Evolutionary conservation across 2,888 invertebrate species (phyloP), one percentile per base, ranked within the genome.

Genomic region (Cephalotes varians): DNA sequence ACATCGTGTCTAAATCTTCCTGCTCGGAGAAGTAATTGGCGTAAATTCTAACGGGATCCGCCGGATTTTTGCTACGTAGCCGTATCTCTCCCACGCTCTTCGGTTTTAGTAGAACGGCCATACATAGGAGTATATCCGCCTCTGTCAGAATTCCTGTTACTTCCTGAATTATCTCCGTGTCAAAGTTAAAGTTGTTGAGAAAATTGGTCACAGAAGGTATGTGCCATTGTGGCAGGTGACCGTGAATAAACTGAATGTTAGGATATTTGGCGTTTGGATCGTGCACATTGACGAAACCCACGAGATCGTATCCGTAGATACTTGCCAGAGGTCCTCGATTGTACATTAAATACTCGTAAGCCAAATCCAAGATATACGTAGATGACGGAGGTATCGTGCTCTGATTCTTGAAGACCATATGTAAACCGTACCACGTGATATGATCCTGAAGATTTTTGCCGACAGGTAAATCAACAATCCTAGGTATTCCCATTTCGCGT

Each of bases 361-460:
- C 79, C 0, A 81, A 84, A 64, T 94, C 93, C 0, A 93, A 21
- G 0, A 88, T 18, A 21, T 71, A 80, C 0, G 76, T 83, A 0
- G 86, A 67, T 0, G 85, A 6, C 0, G 81, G 71, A 0, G 83
- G 83, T 7, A 0, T 5, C 0, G 10, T 15, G 0, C 81, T 84
- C 4, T 80, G 56, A 58, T 93, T 93, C 0, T 74, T 21, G 37
- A 82, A 92, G 0, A 69, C 65, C 15, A 91, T 6, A 0, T 86
- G 64, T 0, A 91, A 12, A 1, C 93, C 93, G n/a, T n/a, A 1
- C 92, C 93, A 93, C 0, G 94, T 88, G 0, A 95, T 77, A 88
- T 96, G 96, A 90, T 96, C 96, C 87, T 96, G 95, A 10, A 96
- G 93, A 89, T 96, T 96, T 80, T 94, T 91, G 2, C 96, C 96